Conservation (phyloP, 2,797 vertebrate genomes). For the Helicolenus hilgendorfi region DNA sequence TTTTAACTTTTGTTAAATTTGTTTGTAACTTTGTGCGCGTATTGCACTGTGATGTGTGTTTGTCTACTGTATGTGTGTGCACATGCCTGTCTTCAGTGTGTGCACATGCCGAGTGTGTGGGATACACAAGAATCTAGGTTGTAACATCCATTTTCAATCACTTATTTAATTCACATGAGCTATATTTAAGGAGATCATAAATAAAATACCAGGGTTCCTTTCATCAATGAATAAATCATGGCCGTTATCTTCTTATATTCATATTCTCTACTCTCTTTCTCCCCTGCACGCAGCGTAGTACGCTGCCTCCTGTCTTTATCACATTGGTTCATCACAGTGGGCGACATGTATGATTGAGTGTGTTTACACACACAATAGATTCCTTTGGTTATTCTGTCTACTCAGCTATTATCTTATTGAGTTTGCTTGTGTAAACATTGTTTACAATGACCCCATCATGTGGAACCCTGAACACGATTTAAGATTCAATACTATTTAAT, state of each 20-base stretch:
- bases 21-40: not conserved
- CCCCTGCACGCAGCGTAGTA: not conserved
- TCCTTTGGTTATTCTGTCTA: constrained; percentile 22
- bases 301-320: constrained; percentile 32
- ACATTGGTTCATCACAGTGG: constrained; percentile 32
- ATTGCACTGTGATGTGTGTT: not conserved
- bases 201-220: constrained; percentile 85
- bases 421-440: constrained; percentile 21
- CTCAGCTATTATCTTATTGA: constrained; percentile 20
- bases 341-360: constrained; percentile 1
- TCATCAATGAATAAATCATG: constrained; percentile 85
- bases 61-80: not conserved
- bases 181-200: constrained; percentile 87
- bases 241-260: constrained; percentile 65
- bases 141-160: constrained; percentile 78
- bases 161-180: constrained; percentile 79
- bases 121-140: constrained; percentile 60
- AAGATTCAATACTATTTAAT: constrained; percentile 22
- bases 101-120: constrained; percentile 14
- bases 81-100: not conserved
- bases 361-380: constrained; percentile 31
- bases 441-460: constrained; percentile 9
- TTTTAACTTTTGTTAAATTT: not conserved
- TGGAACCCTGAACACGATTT: constrained; percentile 7
- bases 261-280: constrained; percentile 43